Evolutionary conservation across 2,113 vertebrate species (phyloP).

Genomic region (Anoura caudifer): DNA sequence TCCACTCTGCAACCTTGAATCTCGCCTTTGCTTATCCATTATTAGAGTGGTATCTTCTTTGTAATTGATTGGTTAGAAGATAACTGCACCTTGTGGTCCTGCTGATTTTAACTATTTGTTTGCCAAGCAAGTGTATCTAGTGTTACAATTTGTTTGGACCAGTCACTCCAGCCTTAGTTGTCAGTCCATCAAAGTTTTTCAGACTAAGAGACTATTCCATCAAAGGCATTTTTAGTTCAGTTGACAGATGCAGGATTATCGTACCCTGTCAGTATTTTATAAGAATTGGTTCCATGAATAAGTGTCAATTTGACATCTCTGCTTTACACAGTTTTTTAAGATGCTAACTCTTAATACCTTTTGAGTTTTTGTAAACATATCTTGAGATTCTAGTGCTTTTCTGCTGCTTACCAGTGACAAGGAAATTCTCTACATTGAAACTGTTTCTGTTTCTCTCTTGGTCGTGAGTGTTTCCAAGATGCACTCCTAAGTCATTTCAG

Average conservation of each 20-base stretch:
- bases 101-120: background rate
- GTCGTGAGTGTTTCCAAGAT: background rate
- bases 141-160: background rate
- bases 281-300: background rate
- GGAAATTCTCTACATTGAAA: background rate
- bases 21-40: background rate
- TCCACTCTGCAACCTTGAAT: background rate
- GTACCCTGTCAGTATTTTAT: background rate
- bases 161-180: background rate
- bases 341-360: background rate
- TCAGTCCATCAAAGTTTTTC: conserved; percentile 4
- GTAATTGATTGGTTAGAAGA: background rate
- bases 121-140: background rate
- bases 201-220: background rate
- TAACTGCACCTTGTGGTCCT: background rate
- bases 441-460: background rate
- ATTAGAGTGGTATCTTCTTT: background rate
- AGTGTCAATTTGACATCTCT: background rate
- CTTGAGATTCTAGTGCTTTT: background rate
- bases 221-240: background rate
- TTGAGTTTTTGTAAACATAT: background rate
- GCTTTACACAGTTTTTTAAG: background rate
- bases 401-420: background rate
- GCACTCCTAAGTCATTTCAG: background rate
- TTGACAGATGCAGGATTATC: background rate